Evolutionary conservation across 2,888 invertebrate genomes (phyloP).

Genomic region (Clitarchus hookeri): DNA sequence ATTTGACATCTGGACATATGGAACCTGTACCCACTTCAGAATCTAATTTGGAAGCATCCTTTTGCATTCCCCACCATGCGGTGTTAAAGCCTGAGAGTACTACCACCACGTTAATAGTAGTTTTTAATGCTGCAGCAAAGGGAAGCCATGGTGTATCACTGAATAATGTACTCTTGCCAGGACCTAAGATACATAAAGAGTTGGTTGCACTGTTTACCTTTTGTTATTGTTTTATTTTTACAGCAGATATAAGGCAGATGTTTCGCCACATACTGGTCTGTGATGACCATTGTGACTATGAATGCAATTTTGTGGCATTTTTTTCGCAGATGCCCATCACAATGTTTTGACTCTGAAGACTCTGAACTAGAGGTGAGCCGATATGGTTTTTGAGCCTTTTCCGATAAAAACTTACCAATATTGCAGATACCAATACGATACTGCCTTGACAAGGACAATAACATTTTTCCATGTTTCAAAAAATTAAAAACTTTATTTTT

Average conservation of each 20-base stretch:
- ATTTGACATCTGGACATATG: neutral
- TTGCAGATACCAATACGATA: too few relatives aligned
- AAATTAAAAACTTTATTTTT: too few relatives aligned
- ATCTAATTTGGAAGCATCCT: neutral
- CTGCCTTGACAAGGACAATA: too few relatives aligned
- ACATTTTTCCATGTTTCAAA: too few relatives aligned
- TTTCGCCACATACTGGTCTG: neutral
- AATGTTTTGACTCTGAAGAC: neutral
- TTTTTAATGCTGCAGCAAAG: neutral
- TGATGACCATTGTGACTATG: neutral
- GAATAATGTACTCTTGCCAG: neutral
- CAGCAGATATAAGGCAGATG: neutral
- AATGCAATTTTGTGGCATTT: neutral
- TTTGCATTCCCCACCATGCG: neutral
- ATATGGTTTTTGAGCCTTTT: too few relatives aligned
- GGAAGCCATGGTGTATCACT: neutral
- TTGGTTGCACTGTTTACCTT: neutral
- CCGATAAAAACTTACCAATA: too few relatives aligned
- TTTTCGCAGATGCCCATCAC: neutral
- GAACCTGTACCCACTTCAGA: neutral
- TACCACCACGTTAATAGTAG: neutral
- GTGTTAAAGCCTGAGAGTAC: neutral
- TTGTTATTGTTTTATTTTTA: neutral
- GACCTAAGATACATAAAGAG: neutral
- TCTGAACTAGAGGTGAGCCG: too few relatives aligned